Percentiles rank a stretch among this genome's conserved stretches.
phyloP scores from a whole-genome alignment of 1,140 invertebrate genomes.

The Ips typographus region DNA sequence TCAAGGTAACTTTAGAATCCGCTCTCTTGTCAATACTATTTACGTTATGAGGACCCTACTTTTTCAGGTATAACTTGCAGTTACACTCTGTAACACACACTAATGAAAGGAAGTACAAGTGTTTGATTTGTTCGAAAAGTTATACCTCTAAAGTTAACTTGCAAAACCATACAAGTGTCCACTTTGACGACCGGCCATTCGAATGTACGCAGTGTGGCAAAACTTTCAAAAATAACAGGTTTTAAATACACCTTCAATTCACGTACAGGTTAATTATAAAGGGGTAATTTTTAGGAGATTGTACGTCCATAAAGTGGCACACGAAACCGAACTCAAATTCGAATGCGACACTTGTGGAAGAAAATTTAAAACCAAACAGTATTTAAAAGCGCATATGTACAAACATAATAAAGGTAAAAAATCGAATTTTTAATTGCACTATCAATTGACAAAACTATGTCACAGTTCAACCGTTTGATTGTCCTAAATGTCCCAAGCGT shows the following conservation, averaged over 20 bases:
- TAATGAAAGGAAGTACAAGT: constrained; percentile 40
- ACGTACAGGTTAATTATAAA: background rate
- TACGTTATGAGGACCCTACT: background rate
- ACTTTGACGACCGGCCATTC: constrained; percentile 39
- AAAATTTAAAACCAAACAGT: constrained; percentile 43
- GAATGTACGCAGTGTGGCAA: constrained; percentile 42
- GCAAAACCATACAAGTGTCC: constrained; percentile 40
- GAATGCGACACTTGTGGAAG: constrained; percentile 41
- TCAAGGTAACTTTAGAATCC: constrained; percentile 31
- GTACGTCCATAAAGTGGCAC: constrained; percentile 43
- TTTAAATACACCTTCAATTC: background rate
- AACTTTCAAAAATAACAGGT: constrained; percentile 41
- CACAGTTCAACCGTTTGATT: constrained; percentile 26
- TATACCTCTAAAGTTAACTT: constrained; percentile 42
- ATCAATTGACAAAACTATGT: background rate
- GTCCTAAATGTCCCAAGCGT: constrained; percentile 39
- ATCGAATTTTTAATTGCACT: background rate
- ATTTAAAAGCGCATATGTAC: constrained; percentile 43
- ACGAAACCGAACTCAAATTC: constrained; percentile 41
- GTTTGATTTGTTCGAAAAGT: constrained; percentile 38
- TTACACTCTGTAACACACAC: constrained; percentile 43
- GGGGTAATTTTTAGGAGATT: constrained; percentile 29
- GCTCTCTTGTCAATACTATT: background rate
- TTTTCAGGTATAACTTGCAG: constrained; percentile 42
- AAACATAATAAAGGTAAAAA: constrained; percentile 39